Evolutionary conservation across 2,888 invertebrate species (phyloP), one percentile per base, ranked within the genome.

Genomic region (Sympetrum striolatum): DNA sequence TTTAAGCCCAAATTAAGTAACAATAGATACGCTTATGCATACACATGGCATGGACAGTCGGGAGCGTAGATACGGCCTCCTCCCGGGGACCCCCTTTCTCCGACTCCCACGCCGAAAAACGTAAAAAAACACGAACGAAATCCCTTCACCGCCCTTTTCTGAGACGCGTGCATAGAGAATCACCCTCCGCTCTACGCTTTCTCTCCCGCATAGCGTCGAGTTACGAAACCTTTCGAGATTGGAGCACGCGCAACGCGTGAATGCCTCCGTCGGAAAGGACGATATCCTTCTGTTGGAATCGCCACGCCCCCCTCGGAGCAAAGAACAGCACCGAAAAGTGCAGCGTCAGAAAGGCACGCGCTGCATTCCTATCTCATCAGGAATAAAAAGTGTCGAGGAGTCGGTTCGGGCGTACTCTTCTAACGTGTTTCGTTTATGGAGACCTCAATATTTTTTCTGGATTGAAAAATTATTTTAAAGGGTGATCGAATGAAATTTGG

Each of bases 201-300:
- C 60, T 64, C 64, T 64, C 64, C 58, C 48, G n/a, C 58, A 82
- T 58, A 58, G 58, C 31, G 53, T 35, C 31, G 58, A 37, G 60
- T 86, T 60, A 64, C 86, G 86, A 86, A 86, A 86, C 60, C 37
- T 37, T 14, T 15, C 18, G 53, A 18, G 86, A 60, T 22, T 64
- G 86, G 15, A 86, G 60, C 82, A 82, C 82, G 82, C 82, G 58
- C 82, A 35, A 53, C 58, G 82, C 82, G 82, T 82, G 82, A 82
- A 58, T 25, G 31, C 58, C 58, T 82, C 82, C 18, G 31, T 25
- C 25, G 58, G 35, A 80, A 37, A 35, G 64, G 73, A 73, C 73
- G 73, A 73, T 73, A 73, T 31, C 73, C 73, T 73, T 64, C 64
- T 64, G 8, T 64, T 64, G 18, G 22, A 18, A 60, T 15, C 60